Base-by-base conservation (phyloP, 2,113 vertebrate genomes). In the Anas platyrhynchos region DNA sequence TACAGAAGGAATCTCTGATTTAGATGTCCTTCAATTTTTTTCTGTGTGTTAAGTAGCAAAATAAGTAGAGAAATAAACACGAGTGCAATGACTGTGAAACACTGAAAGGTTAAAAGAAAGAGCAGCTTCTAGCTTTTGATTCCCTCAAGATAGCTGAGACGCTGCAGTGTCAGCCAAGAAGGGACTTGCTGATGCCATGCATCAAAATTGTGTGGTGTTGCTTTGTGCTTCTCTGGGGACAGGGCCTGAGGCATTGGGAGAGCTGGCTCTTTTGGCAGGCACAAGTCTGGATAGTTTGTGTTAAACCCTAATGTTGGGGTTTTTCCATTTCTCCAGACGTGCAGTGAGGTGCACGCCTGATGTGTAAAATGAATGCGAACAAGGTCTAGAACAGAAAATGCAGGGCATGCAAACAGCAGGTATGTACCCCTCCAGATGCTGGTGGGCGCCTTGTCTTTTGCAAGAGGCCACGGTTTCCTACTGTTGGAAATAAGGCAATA, bases 101-200 rank as follows among this genome's bases (percentile, higher is more conserved):
- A 68, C 41, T 16, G n/a, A 66, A 79, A 83, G 52, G 59, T 59
- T 91, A 61, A 79, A 61, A 75, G 71, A 73, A 43, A 56, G 34
- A 66, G 31, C n/a, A 92, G 46, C 52, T 86, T 90, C 50, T 80
- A 74, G 44, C 31, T 76, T 50, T 58, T 34, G 41, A 86, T 80
- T 93, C 63, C 68, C 92, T 86, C 59, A 48, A 71, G 83, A 63
- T 15, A 83, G 50, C 63, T 73, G 61, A 77, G 67, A 67, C 59
- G 36, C 85, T 92, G 46, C 23, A 88, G 59, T 85, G 86, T 93
- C 90, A 93, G 94, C 86, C 88, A 88, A 94, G 72, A 5, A 74
- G 88, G 71, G 61, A 74, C 73, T 86, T 43, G 32, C 56, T 82
- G 75, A 83, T 88, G 55, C 52, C n/a, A 43, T 61, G 43, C 29